These are phyloP conservation scores for Archocentrus centrarchus DNA, from an alignment of 2,113 vertebrate genomes.

Conservation along the genomic window DNA sequence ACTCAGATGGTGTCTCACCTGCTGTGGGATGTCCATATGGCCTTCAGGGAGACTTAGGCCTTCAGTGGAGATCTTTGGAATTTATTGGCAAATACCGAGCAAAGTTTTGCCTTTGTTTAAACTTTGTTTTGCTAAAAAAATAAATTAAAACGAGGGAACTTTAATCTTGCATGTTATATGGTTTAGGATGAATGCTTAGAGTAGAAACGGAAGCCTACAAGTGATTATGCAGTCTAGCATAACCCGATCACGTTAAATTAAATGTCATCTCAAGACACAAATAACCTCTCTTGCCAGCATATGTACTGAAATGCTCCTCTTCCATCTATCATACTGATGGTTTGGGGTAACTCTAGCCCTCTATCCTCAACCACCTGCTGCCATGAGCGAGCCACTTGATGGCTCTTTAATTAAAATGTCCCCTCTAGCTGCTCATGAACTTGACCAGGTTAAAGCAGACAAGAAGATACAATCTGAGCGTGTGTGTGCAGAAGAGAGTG, in stretches of 20 bases:
- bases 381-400: background rate
- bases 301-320: constrained; percentile 8
- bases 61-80: background rate
- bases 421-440: background rate
- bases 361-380: constrained; percentile 23
- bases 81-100: background rate
- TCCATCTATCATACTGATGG: background rate
- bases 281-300: background rate
- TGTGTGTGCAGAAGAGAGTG: background rate
- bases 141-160: background rate
- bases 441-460: constrained; percentile 9
- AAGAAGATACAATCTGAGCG: constrained; percentile 3
- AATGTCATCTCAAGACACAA: constrained; percentile 1
- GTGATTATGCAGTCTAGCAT: background rate
- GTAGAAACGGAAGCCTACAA: background rate
- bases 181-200: background rate
- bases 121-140: background rate
- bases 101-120: constrained; percentile 4
- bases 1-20: constrained; percentile 36
- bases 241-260: background rate
- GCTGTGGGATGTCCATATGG: constrained; percentile 49
- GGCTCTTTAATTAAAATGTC: constrained; percentile 44
- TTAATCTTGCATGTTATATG: background rate
- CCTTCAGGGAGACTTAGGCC: constrained; percentile 3
- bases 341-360: constrained; percentile 13